Evolutionary conservation across 2,888 invertebrate species (phyloP).

Genomic region (Heliothis peltigera): DNA sequence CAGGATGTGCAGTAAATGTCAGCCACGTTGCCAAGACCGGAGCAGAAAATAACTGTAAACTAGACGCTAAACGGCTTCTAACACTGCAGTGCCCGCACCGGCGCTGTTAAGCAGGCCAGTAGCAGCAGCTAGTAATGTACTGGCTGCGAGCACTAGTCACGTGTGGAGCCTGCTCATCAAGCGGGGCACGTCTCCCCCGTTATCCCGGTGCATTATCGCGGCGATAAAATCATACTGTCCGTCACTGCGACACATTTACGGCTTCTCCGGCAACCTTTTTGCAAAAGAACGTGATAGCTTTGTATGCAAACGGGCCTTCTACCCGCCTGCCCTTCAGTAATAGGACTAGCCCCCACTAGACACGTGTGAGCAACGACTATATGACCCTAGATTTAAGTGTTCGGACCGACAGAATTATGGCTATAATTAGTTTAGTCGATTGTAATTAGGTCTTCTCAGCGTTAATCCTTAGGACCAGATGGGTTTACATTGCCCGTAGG

Average conservation of each 20-base stretch:
- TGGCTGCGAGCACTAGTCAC: conserved; percentile 40
- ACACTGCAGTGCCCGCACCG: conserved; percentile 11
- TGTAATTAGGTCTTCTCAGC: conserved; percentile 35
- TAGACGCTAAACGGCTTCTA: background rate
- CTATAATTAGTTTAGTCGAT: conserved; percentile 37
- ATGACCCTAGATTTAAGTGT: conserved; percentile 12
- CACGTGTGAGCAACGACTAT: conserved; percentile 6
- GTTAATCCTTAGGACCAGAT: conserved; percentile 12
- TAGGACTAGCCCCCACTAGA: background rate
- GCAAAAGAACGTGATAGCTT: conserved; percentile 48
- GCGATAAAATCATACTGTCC: conserved; percentile 61
- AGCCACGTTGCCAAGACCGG: background rate
- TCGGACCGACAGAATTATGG: conserved; percentile 31
- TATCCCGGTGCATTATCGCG: conserved; percentile 54
- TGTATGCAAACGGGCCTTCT: conserved; percentile 28
- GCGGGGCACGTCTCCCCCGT: conserved; percentile 45
- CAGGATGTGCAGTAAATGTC: conserved; percentile 6
- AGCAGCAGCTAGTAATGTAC: conserved; percentile 12
- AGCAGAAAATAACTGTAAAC: conserved; percentile 21
- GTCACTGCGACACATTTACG: conserved; percentile 49
- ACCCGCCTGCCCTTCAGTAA: conserved; percentile 13
- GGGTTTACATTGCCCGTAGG: conserved; percentile 35
- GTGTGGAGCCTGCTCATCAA: conserved; percentile 39
- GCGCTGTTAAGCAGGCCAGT: conserved; percentile 26
- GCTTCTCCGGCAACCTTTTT: conserved; percentile 45